Percentiles rank a stretch among this genome's conserved stretches.
These are phyloP conservation scores for Adelges cooleyi DNA, from an alignment of 1,140 invertebrate genomes.

Conservation along the genomic window DNA sequence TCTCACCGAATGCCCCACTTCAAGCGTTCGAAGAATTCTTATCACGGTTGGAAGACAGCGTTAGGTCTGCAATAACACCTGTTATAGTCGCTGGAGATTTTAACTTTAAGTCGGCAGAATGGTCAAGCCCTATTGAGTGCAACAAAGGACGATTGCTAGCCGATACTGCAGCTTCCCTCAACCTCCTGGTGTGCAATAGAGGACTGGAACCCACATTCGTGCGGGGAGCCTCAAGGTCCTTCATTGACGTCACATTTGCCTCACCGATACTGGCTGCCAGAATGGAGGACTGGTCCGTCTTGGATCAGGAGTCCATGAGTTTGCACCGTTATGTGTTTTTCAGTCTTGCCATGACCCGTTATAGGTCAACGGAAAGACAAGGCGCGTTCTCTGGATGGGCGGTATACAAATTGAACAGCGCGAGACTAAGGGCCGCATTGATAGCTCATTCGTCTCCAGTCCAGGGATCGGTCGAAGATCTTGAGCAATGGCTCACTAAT, in stretches of 20 bases:
- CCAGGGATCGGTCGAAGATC: fast-evolving
- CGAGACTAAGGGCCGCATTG: fast-evolving
- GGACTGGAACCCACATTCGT: neutral
- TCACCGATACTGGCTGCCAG: fast-evolving
- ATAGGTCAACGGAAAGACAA: neutral
- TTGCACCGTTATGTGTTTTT: neutral
- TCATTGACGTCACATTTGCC: neutral
- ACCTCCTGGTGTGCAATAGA: neutral
- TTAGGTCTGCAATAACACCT: fast-evolving
- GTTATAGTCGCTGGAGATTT: neutral
- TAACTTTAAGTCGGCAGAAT: neutral
- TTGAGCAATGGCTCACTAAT: neutral
- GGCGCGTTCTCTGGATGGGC: neutral
- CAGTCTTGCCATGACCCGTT: neutral
- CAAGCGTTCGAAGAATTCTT: neutral
- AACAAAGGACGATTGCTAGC: neutral
- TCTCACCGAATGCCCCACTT: neutral
- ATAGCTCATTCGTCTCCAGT: no score
- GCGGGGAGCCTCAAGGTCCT: no score
- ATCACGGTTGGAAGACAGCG: neutral
- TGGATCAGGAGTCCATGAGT: neutral
- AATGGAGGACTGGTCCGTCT: neutral
- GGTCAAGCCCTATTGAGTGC: neutral
- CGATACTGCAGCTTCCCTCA: neutral
- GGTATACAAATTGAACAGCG: neutral